Base-by-base conservation (phyloP, 2,888 invertebrate species). In the Drosophila neonasuta region DNA sequence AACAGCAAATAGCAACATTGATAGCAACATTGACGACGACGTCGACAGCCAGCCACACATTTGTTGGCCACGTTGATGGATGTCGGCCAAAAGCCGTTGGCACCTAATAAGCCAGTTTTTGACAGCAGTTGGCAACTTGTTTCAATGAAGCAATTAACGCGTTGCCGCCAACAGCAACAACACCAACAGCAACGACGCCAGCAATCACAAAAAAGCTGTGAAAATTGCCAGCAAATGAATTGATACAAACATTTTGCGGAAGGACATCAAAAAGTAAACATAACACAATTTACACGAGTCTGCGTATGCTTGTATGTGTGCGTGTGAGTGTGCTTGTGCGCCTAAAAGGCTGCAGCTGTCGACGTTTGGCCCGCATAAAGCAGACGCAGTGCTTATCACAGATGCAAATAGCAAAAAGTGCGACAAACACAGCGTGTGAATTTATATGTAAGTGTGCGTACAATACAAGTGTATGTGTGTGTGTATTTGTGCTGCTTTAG, bases 101-200 rank as follows among this genome's bases (percentile, higher is more conserved):
- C 84, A 87, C 85, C 82, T 86, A 75, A 87, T 80, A 71, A 87
- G 63, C 68, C 61, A 71, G 55, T 68, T 79, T 77, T 67, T 63
- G 73, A 72, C 67, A 63, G 58, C 74, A 77, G 74, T 71, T 77
- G 66, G 67, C 65, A 76, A 73, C 79, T 71, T 75, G 75, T 80
- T 72, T 74, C 79, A 88, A 88, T 88, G 77, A 86, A 87, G 87
- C 86, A 88, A 88, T 87, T 87, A 88, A 63, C 86, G 63, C 57
- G 48, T 52, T 55, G 15, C 29, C 17, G 45, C 10, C 68, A 62
- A 41, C 41, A 60, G 39, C 61, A 68, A 39, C 45, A 64, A 63
- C 69, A 71, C 13, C 63, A 63, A 39, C 36, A 61, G 17, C 45
- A 71, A 13, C 42, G 68, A 42, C 58, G 66, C 11, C 34, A 34